Evolutionary conservation across 2,113 vertebrate genomes (phyloP).

Genomic region (Ibidorhyncha struthersii): DNA sequence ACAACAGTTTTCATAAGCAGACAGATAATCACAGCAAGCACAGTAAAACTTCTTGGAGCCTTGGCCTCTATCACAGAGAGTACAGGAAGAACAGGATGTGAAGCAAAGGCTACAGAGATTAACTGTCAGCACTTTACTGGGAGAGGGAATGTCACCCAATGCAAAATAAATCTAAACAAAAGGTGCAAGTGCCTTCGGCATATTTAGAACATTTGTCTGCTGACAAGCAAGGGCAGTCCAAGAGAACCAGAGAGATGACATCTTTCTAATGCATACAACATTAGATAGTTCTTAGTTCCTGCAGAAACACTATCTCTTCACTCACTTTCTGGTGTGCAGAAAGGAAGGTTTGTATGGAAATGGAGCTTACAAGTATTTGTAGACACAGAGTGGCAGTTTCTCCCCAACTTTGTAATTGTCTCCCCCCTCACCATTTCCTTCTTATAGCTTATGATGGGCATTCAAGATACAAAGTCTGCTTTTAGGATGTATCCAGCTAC

Average conservation of each 20-base stretch:
- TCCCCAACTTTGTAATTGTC: not conserved
- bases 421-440: not conserved
- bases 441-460: not conserved
- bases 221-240: not conserved
- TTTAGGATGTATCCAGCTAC: not conserved
- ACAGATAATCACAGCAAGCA: not conserved
- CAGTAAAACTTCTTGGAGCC: not conserved
- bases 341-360: not conserved
- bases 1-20: not conserved
- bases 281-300: not conserved
- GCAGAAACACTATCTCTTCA: not conserved
- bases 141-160: not conserved
- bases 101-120: constrained; percentile 9
- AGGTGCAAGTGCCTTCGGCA: not conserved
- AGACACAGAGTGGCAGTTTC: not conserved
- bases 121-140: not conserved
- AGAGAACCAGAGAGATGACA: not conserved
- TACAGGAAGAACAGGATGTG: constrained; percentile 12
- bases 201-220: not conserved
- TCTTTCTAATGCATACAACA: not conserved
- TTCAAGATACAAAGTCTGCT: not conserved
- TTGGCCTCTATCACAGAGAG: not conserved
- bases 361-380: not conserved
- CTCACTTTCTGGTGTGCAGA: fast-evolving
- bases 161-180: not conserved